Evolutionary conservation across 2,888 invertebrate species (phyloP).

Genomic region (Parnassius apollo): DNA sequence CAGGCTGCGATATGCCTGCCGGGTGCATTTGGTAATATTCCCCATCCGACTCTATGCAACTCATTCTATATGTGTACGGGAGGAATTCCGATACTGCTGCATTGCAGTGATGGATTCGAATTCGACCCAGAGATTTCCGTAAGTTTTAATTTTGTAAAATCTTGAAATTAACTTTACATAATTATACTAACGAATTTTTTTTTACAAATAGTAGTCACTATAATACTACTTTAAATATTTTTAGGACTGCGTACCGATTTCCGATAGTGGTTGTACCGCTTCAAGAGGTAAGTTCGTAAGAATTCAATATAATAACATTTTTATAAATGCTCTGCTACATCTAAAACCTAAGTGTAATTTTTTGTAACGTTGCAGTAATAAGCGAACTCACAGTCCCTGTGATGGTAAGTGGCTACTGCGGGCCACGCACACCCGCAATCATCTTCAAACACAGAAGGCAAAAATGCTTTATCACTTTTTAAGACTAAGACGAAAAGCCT

Average conservation of each 20-base stretch:
- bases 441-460: too few species aligned
- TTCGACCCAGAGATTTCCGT: constrained; percentile 35
- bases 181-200: too few species aligned
- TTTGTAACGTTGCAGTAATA: too few species aligned
- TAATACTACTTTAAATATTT: constrained; percentile 20
- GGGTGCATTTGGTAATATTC: constrained; percentile 41
- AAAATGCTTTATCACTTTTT: too few species aligned
- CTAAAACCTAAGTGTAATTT: too few species aligned
- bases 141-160: constrained; percentile 1
- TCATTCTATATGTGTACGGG: constrained; percentile 47
- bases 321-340: too few species aligned
- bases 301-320: neutral
- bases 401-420: too few species aligned
- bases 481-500: too few species aligned
- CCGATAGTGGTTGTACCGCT: constrained; percentile 44
- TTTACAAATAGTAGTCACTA: too few species aligned
- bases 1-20: constrained; percentile 36
- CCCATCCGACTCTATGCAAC: constrained; percentile 46
- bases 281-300: constrained; percentile 23
- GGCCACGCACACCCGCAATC: too few species aligned
- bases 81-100: constrained; percentile 39
- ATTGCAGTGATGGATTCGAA: constrained; percentile 43
- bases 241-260: constrained; percentile 45
- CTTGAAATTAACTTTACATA: constrained; percentile 15
- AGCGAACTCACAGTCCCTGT: too few species aligned